phyloP scores from a whole-genome alignment of 2,113 vertebrate species.

The Benthochromis sp. region DNA sequence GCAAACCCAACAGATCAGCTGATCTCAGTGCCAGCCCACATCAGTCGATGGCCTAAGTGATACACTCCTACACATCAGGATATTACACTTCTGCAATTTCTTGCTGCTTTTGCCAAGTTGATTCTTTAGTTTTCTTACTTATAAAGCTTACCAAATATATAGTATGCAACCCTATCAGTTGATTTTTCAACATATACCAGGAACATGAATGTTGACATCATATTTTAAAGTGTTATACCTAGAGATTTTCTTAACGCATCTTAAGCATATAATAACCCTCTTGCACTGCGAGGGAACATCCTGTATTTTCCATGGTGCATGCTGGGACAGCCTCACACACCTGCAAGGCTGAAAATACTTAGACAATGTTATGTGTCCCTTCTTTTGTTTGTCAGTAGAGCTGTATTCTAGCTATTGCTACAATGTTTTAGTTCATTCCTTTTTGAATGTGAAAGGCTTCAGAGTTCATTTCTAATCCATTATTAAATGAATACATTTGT shows the following conservation, averaged over 20 bases:
- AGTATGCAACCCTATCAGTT: background rate
- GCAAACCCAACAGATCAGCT: background rate
- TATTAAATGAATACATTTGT: background rate
- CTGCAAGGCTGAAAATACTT: background rate
- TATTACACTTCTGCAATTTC: background rate
- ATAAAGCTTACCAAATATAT: background rate
- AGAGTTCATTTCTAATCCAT: background rate
- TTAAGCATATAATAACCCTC: background rate
- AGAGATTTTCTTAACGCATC: background rate
- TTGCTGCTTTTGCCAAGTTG: background rate
- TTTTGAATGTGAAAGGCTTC: background rate
- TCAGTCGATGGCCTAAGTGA: background rate
- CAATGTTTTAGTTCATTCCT: background rate
- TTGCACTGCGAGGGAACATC: background rate
- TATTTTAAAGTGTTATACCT: background rate
- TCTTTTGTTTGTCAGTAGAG: background rate
- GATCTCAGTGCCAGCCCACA: background rate
- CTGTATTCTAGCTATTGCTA: background rate
- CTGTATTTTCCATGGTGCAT: background rate
- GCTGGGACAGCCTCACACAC: background rate
- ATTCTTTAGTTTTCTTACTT: background rate
- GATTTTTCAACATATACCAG: background rate
- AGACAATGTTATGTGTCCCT: background rate
- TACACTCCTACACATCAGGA: background rate
- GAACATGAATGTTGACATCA: background rate